A percentile compares a stretch with the other conserved stretches of the same genome.
Conservation (phyloP, 92 coral and sea anemone species). For the Anthopleura xanthogrammica region DNA sequence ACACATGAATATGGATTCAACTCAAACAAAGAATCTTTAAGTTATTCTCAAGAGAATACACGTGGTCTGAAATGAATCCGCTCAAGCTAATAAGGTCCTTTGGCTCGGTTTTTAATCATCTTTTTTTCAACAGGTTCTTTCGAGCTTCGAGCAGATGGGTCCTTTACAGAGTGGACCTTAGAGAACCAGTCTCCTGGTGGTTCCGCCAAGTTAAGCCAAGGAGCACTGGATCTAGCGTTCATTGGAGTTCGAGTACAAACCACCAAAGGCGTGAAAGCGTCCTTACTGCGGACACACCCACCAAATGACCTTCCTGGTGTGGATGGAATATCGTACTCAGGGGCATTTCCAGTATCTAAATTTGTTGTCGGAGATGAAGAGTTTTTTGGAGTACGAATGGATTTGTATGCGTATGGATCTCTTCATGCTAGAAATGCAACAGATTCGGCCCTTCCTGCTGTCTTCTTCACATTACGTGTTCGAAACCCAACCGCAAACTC, state of each 20-base stretch:
- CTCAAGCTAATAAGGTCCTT: too few relatives aligned
- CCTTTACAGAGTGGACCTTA: conserved; percentile 82
- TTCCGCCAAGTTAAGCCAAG: conserved; percentile 80
- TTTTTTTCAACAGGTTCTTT: conserved; percentile 53
- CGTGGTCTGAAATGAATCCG: too few relatives aligned
- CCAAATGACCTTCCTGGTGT: conserved; percentile 77
- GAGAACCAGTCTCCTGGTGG: conserved; percentile 95
- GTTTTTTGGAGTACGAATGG: conserved; percentile 70
- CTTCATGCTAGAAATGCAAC: conserved; percentile 61
- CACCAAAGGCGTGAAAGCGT: conserved; percentile 44
- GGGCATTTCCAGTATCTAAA: conserved; percentile 74
- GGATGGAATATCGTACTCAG: conserved; percentile 68
- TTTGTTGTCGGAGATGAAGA: conserved; percentile 57
- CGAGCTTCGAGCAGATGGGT: conserved; percentile 82
- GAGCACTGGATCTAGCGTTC: conserved; percentile 73
- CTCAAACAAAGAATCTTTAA: too few relatives aligned
- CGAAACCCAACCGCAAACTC: conserved; percentile 62
- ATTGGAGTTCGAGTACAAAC: conserved; percentile 68
- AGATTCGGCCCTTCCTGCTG: conserved; percentile 67
- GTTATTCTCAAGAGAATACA: too few relatives aligned
- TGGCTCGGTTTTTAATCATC: not conserved
- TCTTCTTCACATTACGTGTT: conserved; percentile 62
- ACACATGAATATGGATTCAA: too few relatives aligned
- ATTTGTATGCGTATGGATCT: conserved; percentile 67
- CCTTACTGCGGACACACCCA: conserved; percentile 82